Percentiles rank a stretch among this genome's conserved stretches.
Evolutionary conservation across 2,888 invertebrate genomes (phyloP).

Genomic region (Philopedon plagiatum): DNA sequence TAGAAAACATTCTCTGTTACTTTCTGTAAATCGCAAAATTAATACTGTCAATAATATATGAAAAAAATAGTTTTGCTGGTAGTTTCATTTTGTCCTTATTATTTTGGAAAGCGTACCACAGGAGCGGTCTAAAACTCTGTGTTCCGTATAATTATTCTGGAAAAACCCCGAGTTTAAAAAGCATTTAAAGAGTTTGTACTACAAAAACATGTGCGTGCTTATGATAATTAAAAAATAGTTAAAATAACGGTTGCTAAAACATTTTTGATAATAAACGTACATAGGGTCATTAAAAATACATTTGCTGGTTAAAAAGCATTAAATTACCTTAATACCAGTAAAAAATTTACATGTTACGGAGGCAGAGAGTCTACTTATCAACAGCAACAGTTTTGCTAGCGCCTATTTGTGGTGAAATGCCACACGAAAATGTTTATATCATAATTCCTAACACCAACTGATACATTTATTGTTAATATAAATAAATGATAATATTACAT

Average conservation of each 20-base stretch:
- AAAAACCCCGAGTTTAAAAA: neutral
- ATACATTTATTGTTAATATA: too few species aligned
- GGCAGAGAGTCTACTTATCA: too few species aligned
- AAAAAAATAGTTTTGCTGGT: too few species aligned
- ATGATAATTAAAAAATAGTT: conserved; percentile 1
- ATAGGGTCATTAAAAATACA: neutral
- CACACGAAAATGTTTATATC: too few species aligned
- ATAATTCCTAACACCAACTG: too few species aligned
- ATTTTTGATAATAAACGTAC: neutral
- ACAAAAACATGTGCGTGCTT: conserved; percentile 7
- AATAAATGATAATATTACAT: too few species aligned
- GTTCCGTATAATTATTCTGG: conserved; percentile 2
- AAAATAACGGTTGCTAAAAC: neutral
- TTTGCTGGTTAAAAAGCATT: neutral
- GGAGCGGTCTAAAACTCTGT: neutral
- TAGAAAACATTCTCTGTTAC: too few species aligned
- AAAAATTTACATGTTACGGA: too few species aligned
- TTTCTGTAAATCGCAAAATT: too few species aligned
- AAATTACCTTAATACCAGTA: neutral
- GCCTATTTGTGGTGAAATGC: too few species aligned
- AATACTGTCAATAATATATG: too few species aligned
- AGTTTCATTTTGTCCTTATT: neutral
- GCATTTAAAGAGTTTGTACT: conserved; percentile 2
- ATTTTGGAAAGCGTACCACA: neutral
- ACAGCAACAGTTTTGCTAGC: too few species aligned